A percentile compares a stretch with the other conserved stretches of the same genome.
Conservation (phyloP, 2,888 invertebrate species). For the Odiellus spinosus region DNA sequence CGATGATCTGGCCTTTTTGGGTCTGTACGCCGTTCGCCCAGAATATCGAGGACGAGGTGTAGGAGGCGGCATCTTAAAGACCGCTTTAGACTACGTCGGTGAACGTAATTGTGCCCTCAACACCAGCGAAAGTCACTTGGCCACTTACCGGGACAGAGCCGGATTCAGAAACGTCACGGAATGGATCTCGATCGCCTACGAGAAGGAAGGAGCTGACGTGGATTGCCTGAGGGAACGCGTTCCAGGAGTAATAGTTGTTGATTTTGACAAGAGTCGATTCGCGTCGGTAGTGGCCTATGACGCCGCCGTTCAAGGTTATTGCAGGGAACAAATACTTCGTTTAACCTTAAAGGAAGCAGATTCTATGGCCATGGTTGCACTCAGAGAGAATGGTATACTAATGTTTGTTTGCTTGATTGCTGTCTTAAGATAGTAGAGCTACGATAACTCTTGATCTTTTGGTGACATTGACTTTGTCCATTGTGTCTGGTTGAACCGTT, state of each 20-base stretch:
- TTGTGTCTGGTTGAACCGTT: no score
- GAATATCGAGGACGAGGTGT: slow-evolving; percentile 16
- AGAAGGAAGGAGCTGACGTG: not conserved
- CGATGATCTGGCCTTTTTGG: slow-evolving; percentile 17
- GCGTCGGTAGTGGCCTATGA: slow-evolving; percentile 14
- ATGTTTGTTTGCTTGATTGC: no score
- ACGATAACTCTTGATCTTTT: no score
- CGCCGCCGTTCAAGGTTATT: slow-evolving; percentile 13
- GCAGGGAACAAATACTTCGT: slow-evolving; percentile 14
- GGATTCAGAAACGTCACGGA: slow-evolving; percentile 14
- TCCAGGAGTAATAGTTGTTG: not conserved
- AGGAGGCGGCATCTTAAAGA: slow-evolving; percentile 18
- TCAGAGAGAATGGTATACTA: slow-evolving; percentile 2
- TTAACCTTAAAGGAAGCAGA: slow-evolving; percentile 14
- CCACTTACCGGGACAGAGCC: slow-evolving; percentile 15
- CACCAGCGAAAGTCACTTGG: slow-evolving; percentile 14
- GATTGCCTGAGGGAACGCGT: not conserved
- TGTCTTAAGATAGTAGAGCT: no score
- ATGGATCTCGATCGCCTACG: slow-evolving; percentile 19
- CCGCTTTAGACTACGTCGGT: slow-evolving; percentile 17
- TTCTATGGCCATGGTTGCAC: slow-evolving; percentile 12
- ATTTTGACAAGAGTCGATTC: not conserved
- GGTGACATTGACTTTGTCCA: no score
- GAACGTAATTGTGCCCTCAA: slow-evolving; percentile 17
- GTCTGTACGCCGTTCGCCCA: slow-evolving; percentile 17